phyloP scores from a whole-genome alignment of 2,113 vertebrate genomes.

The Zapornia atra region DNA sequence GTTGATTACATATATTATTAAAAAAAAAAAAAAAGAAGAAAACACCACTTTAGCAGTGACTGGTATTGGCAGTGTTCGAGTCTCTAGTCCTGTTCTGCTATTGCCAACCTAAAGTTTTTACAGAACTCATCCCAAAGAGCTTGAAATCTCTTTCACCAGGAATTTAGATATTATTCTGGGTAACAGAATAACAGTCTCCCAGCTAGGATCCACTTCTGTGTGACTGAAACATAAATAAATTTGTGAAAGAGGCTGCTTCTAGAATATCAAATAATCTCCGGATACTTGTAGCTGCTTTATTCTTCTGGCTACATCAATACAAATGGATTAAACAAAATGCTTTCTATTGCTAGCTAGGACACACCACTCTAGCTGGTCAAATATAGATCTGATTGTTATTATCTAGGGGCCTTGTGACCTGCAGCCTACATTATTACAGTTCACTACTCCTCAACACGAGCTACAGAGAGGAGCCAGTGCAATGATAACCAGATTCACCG shows the following conservation, averaged over 20 bases:
- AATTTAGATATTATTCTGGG: neutral
- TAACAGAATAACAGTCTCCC: neutral
- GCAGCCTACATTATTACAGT: neutral
- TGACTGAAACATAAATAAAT: neutral
- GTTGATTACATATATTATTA: neutral
- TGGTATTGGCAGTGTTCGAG: neutral
- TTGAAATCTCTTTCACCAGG: neutral
- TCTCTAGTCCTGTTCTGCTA: neutral
- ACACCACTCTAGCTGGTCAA: neutral
- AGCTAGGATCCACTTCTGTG: neutral
- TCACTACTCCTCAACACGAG: neutral
- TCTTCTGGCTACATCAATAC: neutral
- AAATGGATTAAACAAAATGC: conserved; percentile 49
- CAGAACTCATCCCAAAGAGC: neutral
- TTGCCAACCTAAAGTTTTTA: neutral
- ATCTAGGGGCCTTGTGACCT: neutral
- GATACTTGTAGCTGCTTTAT: neutral
- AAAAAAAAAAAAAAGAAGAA: neutral
- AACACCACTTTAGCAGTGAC: neutral
- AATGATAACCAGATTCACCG: neutral
- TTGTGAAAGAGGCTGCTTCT: neutral
- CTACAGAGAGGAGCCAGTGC: neutral
- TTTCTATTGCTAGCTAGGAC: neutral
- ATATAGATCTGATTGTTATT: neutral
- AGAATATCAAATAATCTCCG: neutral